phyloP scores from a whole-genome alignment of 2,888 invertebrate genomes.

The Thereva nobilitata region DNA sequence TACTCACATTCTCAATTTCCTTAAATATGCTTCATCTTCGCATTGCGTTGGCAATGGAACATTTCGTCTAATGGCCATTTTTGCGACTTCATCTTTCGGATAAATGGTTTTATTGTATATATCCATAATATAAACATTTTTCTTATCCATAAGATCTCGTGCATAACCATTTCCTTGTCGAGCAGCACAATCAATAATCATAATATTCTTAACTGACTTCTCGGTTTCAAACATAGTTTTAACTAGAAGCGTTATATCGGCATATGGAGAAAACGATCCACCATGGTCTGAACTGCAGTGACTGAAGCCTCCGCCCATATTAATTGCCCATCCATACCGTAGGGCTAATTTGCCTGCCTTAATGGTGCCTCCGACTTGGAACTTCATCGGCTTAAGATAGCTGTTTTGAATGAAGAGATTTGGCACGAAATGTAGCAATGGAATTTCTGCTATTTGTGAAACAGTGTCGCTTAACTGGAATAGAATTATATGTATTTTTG shows the following conservation, averaged over 20 bases:
- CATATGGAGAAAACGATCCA: slow-evolving; percentile 83
- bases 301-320: slow-evolving; percentile 85
- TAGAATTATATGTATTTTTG: slow-evolving; percentile 34
- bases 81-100: slow-evolving; percentile 72
- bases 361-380: slow-evolving; percentile 75
- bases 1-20: slow-evolving; percentile 65
- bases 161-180: slow-evolving; percentile 88
- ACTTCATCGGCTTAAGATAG: slow-evolving; percentile 73
- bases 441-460: slow-evolving; percentile 74
- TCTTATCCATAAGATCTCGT: slow-evolving; percentile 70
- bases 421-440: slow-evolving; percentile 70
- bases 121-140: slow-evolving; percentile 77
- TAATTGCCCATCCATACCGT: slow-evolving; percentile 80
- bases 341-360: slow-evolving; percentile 73
- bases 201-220: slow-evolving; percentile 65
- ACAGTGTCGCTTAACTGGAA: slow-evolving; percentile 74
- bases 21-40: slow-evolving; percentile 69
- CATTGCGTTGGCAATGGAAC: slow-evolving; percentile 66
- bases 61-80: slow-evolving; percentile 67
- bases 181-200: slow-evolving; percentile 85
- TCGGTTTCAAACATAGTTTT: slow-evolving; percentile 64
- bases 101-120: slow-evolving; percentile 78
- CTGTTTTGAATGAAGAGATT: slow-evolving; percentile 71
- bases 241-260: slow-evolving; percentile 77
- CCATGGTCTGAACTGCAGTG: slow-evolving; percentile 73